Percentiles rank a stretch among this genome's conserved stretches.
Conservation (phyloP, 2,797 vertebrate species). For the Paedocypris micromegethes region DNA sequence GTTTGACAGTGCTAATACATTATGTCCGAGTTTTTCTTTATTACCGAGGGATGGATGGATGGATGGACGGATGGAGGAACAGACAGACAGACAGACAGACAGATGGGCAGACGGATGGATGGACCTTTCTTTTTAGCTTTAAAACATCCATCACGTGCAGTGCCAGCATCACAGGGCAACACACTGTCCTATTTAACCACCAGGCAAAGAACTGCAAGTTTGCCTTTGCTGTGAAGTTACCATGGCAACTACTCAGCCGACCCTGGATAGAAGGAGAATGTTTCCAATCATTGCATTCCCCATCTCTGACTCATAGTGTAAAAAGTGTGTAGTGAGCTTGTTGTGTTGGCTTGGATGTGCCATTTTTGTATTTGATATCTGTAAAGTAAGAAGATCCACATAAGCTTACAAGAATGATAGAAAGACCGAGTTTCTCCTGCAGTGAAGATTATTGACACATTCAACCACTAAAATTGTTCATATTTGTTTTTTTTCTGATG, state of each 20-base stretch:
- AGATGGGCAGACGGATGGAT: too few species aligned
- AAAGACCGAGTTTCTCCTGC: background rate
- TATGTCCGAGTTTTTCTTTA: too few species aligned
- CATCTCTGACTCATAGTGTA: background rate
- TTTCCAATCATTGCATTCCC: conserved; percentile 45
- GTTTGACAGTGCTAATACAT: too few species aligned
- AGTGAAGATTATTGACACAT: background rate
- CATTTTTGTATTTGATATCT: conserved; percentile 5
- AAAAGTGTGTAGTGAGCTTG: conserved; percentile 3
- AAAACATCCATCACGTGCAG: background rate
- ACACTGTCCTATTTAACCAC: conserved; percentile 44
- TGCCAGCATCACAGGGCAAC: conserved; percentile 16
- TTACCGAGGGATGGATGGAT: too few species aligned
- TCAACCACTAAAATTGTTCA: background rate
- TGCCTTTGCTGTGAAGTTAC: conserved; percentile 47
- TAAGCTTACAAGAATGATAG: conserved; percentile 22
- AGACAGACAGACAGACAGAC: too few species aligned
- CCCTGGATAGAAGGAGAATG: conserved; percentile 36
- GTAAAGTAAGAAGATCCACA: conserved; percentile 1
- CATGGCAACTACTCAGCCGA: conserved; percentile 49
- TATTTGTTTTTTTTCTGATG: background rate
- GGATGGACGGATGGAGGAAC: too few species aligned
- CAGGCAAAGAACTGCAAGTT: conserved; percentile 48
- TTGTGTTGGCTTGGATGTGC: conserved; percentile 14
- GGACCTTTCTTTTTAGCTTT: too few species aligned